Conservation (phyloP, 2,113 vertebrate genomes). For the Erythrocebus patas region DNA sequence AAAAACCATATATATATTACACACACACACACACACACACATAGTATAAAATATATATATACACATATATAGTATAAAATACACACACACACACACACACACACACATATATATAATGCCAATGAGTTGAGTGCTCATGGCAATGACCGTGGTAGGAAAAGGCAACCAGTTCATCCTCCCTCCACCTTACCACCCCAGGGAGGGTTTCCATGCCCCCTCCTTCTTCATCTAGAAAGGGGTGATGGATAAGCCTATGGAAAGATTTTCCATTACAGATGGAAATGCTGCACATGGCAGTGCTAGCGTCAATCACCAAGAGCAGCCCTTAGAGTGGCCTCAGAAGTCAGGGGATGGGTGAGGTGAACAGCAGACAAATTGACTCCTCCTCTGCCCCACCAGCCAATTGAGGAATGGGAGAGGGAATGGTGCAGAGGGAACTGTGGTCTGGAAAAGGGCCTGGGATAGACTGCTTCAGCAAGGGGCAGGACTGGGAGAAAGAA, state of each 20-base stretch:
- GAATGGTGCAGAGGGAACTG: not conserved
- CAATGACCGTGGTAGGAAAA: not conserved
- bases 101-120: not conserved
- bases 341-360: not conserved
- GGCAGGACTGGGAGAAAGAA: not conserved
- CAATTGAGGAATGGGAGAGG: not conserved
- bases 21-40: too few relatives aligned
- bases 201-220: too few relatives aligned
- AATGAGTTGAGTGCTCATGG: not conserved
- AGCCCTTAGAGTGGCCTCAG: not conserved
- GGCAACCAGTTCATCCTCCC: not conserved
- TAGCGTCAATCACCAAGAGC: not conserved
- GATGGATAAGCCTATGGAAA: not conserved
- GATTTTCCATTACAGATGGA: not conserved
- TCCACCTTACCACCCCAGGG: not conserved
- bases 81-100: too few relatives aligned
- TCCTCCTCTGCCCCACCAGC: not conserved
- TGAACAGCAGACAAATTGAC: not conserved
- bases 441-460: not conserved
- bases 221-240: not conserved
- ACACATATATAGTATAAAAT: too few relatives aligned
- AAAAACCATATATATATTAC: too few relatives aligned
- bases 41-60: too few relatives aligned
- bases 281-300: not conserved
- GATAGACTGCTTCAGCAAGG: not conserved